These are phyloP conservation scores for Drosophila eohydei DNA, from an alignment of 2,888 invertebrate species.

Conservation along the genomic window DNA sequence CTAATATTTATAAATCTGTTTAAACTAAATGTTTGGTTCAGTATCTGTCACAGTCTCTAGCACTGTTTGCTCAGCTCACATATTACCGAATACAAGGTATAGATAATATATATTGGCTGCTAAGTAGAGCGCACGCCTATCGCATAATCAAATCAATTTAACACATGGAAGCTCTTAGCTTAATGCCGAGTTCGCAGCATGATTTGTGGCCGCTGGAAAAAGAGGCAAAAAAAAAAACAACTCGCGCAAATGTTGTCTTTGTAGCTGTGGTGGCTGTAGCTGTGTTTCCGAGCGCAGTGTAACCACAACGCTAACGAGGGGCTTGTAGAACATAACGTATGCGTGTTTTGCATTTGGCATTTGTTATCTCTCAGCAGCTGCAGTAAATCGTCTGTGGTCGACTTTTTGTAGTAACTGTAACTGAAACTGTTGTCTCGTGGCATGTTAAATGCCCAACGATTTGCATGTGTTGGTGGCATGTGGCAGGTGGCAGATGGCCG, in stretches of 20 bases:
- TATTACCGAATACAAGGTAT: background rate
- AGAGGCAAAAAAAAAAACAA: slow-evolving; percentile 18
- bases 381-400: slow-evolving; percentile 47
- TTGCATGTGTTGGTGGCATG: slow-evolving; percentile 45
- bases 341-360: slow-evolving; percentile 55
- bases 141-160: slow-evolving; percentile 59
- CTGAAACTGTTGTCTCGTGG: slow-evolving; percentile 24
- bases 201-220: slow-evolving; percentile 51
- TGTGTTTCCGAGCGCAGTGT: slow-evolving; percentile 13
- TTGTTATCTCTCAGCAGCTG: slow-evolving; percentile 54
- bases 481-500: background rate
- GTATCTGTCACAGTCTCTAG: background rate
- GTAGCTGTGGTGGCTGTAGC: slow-evolving; percentile 3
- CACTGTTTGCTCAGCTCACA: background rate
- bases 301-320: slow-evolving; percentile 31
- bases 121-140: slow-evolving; percentile 13
- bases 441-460: slow-evolving; percentile 63
- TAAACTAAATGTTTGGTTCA: background rate
- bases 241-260: slow-evolving; percentile 30
- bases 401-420: slow-evolving; percentile 10
- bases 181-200: slow-evolving; percentile 34
- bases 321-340: slow-evolving; percentile 61
- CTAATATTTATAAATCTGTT: background rate
- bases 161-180: slow-evolving; percentile 21
- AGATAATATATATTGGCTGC: slow-evolving; percentile 2